Evolutionary conservation across 1,140 invertebrate genomes (phyloP), one percentile per base, ranked within the genome.

Genomic region (Aphaenogaster ashmeadi): DNA sequence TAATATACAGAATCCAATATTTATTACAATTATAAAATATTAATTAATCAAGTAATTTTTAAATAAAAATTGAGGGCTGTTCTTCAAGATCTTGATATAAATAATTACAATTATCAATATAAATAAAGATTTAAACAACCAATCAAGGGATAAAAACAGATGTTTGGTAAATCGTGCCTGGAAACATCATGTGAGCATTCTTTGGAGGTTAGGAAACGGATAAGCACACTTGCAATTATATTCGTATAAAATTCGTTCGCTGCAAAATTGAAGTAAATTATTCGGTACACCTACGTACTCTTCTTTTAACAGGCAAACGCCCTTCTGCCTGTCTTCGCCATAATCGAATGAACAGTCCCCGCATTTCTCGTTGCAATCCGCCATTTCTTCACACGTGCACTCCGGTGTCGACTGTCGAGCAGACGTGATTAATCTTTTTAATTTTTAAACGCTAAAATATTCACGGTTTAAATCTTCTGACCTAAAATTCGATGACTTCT

Each of bases 261-360:
- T 64, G 18, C 66, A 52, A 21, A 56, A 60, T 75, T 81, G 33
- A 15, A 0, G 6, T 21, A 47, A 81, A 11, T 56, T 11, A n/a
- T 64, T 38, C 38, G 54, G 50, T 66, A 33, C 56, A 75, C 62
- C n/a, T 38, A 93, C 92, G 92, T 93, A 96, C 96, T 96, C 95
- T 85, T 94, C 92, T 92, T 97, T 96, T 84, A 96, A 96, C 87
- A 94, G 92, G 84, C 96, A 97, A 77, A 96, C 94, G 11, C 96
- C 96, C 62, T 92, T 93, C 11, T 90, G 88, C 71, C 93, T 94
- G 83, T 94, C 93, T 47, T 94, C 91, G 64, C 69, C 86, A 33
- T 88, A 89, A 88, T 93, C 89, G 18, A 91, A 91, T 0, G 88
- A 90, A 88, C 88, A 91, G 36, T 91, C 86, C 1, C 54, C 88